Base-by-base conservation (phyloP, 2,113 vertebrate species). In the Catharus bicknelli region DNA sequence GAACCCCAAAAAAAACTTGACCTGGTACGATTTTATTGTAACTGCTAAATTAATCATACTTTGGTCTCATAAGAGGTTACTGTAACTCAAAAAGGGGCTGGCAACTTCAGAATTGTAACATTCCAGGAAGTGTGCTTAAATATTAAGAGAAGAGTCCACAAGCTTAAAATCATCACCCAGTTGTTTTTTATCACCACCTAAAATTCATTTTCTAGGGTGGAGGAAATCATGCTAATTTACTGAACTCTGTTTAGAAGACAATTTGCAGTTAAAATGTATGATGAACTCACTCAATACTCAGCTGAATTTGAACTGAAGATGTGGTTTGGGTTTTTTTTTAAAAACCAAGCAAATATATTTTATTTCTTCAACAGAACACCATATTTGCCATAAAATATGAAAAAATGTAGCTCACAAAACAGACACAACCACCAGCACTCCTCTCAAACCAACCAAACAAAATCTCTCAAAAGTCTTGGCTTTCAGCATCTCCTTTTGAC, bases 321-420 rank as follows among this genome's bases (percentile, higher is more conserved):
- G 16, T 45, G 43, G 17, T 0, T 58, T 47, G 0, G 3, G 1
- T n/a, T n/a, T 72, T 68, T 84, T 86, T 14, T 38, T 38, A 38
- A 38, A 38, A 38, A 62, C 3, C 4, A 47, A 86, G 8, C 12
- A 75, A 74, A 53, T 29, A 21, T 1, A 3, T 9, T 45, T 61
- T 40, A 26, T 51, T 25, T 30, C 13, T 53, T 38, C 2, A 45
- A 2, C 16, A 62, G 11, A 23, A 45, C 11, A 80, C 19, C 11
- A 1, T 59, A 12, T 59, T 68, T 81, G 19, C 57, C 32, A 3
- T 69, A 9, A 83, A 27, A 25, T 19, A 29, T 27, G 27, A 81
- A 48, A 15, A 58, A 34, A 45, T 4, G 14, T 32, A 42, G 34
- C 11, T 70, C 36, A 21, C 36, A 67, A 13, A 38, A 47, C 1